Evolutionary conservation across 30 jellyfish, hydroid and myxozoan genomes (phyloP), one percentile per base, ranked within the genome.

Genomic region (Pseudorhiza aurosa): DNA sequence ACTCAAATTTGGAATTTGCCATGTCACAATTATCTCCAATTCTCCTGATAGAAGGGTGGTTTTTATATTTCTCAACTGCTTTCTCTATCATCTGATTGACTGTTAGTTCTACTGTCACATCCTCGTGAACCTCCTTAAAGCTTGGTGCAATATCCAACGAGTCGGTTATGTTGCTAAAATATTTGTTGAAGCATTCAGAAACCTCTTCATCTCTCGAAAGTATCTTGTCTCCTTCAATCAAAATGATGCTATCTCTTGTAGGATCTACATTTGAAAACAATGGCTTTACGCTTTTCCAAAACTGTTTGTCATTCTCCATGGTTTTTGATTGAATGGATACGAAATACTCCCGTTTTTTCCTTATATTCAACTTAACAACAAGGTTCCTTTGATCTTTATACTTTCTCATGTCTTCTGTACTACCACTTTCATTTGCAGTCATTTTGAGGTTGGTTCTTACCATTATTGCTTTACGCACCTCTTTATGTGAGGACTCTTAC

Each of bases 201-300:
- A 0, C 68, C 32, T 65, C 60, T 63, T 33, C 60, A 27, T 46
- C 60, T 11, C 19, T 46, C 19, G 60, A 46, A 3, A 46, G 60
- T 22, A 46, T 46, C 79, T 33, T 65, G 49, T 19, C 46, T 4
- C 32, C 26, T 65, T 65, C 65, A 31, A 65, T 65, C 11, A 24
- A 35, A 12, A 63, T 0, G 28, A 65, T 65, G 14, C 32, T 65
- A 26, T 65, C 79, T 26, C 79, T 65, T 33, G 10, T 31, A 26
- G 67, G 79, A 35, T 32, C 32, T 15, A 42, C 32, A 35, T 65
- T 65, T 8, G 79, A 65, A 35, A 65, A 65, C 14, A 65, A 15
- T 0, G 68, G 79, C 32, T 65, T 65, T 63, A 65, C 64, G 3
- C 6, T 65, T 58, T 58, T 65, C 79, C 58, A 65, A 40, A 65